Conservation (phyloP, 2,113 vertebrate genomes). For the Dunckerocampus dactyliophorus region DNA sequence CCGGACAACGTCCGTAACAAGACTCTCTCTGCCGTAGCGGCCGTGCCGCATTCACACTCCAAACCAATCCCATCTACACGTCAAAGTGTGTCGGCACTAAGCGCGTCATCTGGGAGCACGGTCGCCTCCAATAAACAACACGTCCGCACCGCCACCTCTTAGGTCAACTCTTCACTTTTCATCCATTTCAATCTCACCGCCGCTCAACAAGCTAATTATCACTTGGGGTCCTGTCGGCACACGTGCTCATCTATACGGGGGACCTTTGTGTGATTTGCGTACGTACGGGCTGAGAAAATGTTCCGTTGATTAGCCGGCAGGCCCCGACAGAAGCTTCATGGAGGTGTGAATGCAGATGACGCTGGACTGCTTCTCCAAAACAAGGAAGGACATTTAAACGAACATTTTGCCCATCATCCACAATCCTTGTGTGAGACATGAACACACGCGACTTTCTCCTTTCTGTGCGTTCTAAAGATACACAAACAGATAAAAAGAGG, state of each 20-base stretch:
- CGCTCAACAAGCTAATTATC: slow-evolving; percentile 63
- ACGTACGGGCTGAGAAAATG: slow-evolving; percentile 21
- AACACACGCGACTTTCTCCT: too few relatives aligned
- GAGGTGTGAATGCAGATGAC: slow-evolving; percentile 14
- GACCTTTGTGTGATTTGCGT: slow-evolving; percentile 29
- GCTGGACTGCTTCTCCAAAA: slow-evolving; percentile 22
- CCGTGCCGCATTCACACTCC: slow-evolving; percentile 26
- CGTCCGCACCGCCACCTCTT: slow-evolving; percentile 23
- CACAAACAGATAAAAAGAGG: too few relatives aligned
- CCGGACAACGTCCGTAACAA: too few relatives aligned
- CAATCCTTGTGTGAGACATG: too few relatives aligned
- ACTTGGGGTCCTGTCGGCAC: slow-evolving; percentile 49
- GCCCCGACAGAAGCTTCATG: slow-evolving; percentile 35
- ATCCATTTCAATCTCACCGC: slow-evolving; percentile 29
- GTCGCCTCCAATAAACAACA: slow-evolving; percentile 43
- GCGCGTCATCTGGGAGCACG: slow-evolving; percentile 41
- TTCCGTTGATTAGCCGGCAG: slow-evolving; percentile 48
- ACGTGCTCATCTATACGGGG: slow-evolving; percentile 17
- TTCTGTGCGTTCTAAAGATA: too few relatives aligned
- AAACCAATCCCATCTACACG: slow-evolving; percentile 45
- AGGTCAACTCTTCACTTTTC: slow-evolving; percentile 25
- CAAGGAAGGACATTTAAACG: background rate
- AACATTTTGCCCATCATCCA: too few relatives aligned
- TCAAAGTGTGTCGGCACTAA: slow-evolving; percentile 38
- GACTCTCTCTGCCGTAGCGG: too few relatives aligned